Conservation (phyloP, 2,113 vertebrate genomes). For the Erythrocercus mccallii region DNA sequence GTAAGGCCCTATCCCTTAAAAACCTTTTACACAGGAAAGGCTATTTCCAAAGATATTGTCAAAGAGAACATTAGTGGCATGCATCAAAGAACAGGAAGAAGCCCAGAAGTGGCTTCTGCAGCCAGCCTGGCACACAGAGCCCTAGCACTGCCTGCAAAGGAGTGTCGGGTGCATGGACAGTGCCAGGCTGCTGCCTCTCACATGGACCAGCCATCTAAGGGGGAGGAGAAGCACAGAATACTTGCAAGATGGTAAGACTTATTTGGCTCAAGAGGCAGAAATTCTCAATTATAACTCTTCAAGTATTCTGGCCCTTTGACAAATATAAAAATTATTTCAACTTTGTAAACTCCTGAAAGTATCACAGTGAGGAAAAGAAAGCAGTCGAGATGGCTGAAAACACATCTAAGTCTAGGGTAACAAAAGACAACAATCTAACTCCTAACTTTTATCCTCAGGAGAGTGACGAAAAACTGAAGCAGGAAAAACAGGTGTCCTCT, state of each 20-base stretch:
- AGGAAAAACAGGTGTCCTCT: background rate
- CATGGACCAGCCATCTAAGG: background rate
- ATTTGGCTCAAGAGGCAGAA: background rate
- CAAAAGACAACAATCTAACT: background rate
- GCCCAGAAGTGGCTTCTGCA: background rate
- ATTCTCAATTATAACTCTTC: background rate
- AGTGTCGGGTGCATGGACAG: accelerated
- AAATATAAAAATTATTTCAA: background rate
- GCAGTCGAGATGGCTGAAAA: background rate
- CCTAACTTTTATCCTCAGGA: background rate
- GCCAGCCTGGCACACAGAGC: background rate
- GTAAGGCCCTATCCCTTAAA: background rate
- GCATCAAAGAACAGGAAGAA: background rate
- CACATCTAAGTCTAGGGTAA: background rate
- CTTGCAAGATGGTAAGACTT: accelerated
- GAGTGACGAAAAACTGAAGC: background rate
- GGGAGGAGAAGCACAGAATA: background rate
- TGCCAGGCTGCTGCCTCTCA: background rate
- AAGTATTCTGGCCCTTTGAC: background rate
- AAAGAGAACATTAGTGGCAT: background rate
- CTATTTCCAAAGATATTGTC: background rate
- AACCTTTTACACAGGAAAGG: background rate
- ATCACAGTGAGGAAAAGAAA: background rate
- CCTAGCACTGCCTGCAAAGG: background rate
- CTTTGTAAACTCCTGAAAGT: background rate